Evolutionary conservation across 2,797 vertebrate species (phyloP).

Genomic region (Pantherophis alleghaniensis): DNA sequence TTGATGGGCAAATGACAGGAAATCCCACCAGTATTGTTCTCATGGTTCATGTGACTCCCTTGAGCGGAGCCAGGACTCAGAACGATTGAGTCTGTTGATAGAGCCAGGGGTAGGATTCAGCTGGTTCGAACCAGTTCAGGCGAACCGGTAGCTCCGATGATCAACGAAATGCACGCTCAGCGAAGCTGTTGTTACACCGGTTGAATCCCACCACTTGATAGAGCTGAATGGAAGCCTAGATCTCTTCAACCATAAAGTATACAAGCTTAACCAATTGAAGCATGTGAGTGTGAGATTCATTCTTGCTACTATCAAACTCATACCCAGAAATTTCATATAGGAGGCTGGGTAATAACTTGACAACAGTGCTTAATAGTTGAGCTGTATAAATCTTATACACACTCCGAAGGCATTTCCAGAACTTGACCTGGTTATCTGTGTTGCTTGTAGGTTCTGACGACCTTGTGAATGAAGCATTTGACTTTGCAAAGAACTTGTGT

Average conservation of each 20-base stretch:
- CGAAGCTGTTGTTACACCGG: too few relatives aligned
- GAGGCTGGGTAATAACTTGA: too few relatives aligned
- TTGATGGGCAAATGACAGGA: neutral
- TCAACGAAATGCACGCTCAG: too few relatives aligned
- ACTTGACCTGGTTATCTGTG: constrained; percentile 50
- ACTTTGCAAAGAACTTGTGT: constrained; percentile 98
- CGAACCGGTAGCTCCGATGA: too few relatives aligned
- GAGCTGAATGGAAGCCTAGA: neutral
- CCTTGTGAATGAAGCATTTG: constrained; percentile 95
- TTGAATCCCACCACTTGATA: too few relatives aligned
- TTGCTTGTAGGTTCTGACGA: constrained; percentile 89
- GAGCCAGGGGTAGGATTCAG: too few relatives aligned
- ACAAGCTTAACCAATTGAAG: neutral
- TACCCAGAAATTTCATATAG: neutral
- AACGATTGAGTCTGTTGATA: neutral
- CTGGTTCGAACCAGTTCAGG: too few relatives aligned
- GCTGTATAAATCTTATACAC: neutral
- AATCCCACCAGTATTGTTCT: neutral
- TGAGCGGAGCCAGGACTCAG: neutral
- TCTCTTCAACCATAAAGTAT: neutral
- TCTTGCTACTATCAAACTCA: neutral
- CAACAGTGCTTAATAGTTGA: neutral
- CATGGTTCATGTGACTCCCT: neutral
- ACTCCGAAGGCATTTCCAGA: constrained; percentile 21
- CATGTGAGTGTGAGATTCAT: neutral